Evolutionary conservation across 2,888 invertebrate genomes (phyloP).

Genomic region (Euphydryas editha): DNA sequence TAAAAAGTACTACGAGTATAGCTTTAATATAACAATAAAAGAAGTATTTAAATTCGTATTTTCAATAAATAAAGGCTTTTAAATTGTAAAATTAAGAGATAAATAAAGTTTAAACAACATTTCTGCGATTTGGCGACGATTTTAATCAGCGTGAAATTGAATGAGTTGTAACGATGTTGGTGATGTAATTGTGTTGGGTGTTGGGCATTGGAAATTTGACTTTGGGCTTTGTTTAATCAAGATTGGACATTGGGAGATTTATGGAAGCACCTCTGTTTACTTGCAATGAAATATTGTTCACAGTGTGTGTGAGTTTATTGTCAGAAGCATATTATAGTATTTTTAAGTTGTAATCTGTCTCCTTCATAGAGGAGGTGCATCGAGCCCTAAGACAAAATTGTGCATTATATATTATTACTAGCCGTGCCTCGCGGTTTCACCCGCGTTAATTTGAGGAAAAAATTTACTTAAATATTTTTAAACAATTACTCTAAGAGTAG

Average conservation of each 20-base stretch:
- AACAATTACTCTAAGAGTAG: too few relatives aligned
- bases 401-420: too few relatives aligned
- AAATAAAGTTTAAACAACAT: slow-evolving; percentile 8
- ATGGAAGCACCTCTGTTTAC: neutral
- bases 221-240: neutral
- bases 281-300: neutral
- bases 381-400: too few relatives aligned
- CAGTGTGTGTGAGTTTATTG: neutral
- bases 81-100: neutral
- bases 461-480: too few relatives aligned
- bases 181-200: slow-evolving; percentile 19
- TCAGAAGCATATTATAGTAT: neutral
- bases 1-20: neutral
- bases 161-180: slow-evolving; percentile 27
- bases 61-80: neutral
- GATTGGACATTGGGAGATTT: slow-evolving; percentile 3
- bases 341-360: too few relatives aligned
- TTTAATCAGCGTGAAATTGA: slow-evolving; percentile 36
- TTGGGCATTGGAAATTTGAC: neutral
- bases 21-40: neutral
- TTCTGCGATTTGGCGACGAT: slow-evolving; percentile 15
- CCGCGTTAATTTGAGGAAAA: too few relatives aligned
- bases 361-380: too few relatives aligned
- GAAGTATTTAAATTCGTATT: neutral
- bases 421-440: too few relatives aligned